These are phyloP conservation scores for Karalla daura DNA, from an alignment of 2,797 vertebrate species.

Conservation along the genomic window DNA sequence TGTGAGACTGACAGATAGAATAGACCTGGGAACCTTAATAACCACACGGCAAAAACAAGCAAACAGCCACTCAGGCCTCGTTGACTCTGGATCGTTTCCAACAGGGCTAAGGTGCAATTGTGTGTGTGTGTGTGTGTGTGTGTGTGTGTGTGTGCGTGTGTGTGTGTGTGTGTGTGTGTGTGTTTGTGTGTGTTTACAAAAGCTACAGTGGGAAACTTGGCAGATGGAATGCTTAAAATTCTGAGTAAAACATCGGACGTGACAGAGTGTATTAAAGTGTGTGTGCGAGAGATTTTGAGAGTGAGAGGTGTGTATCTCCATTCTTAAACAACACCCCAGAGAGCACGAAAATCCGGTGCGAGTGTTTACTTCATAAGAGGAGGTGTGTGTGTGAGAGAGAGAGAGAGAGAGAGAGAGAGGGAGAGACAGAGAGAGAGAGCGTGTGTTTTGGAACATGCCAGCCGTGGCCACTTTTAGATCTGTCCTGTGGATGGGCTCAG, in stretches of 20 bases:
- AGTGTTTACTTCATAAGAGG: conserved; percentile 32
- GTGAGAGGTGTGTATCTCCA: conserved; percentile 17
- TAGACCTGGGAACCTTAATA: conserved; percentile 49
- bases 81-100: conserved; percentile 49
- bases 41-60: conserved; percentile 51
- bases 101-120: conserved; percentile 5
- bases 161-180: conserved; percentile 26
- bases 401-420: conserved; percentile 10
- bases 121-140: conserved; percentile 23
- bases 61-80: conserved; percentile 47
- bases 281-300: conserved; percentile 1
- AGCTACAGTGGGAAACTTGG: conserved; percentile 24
- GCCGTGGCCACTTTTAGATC: conserved; percentile 43
- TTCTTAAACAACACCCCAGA: conserved; percentile 31
- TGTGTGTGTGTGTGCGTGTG: conserved; percentile 31
- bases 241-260: conserved; percentile 18
- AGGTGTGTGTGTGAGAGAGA: conserved; percentile 30
- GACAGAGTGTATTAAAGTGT: neutral
- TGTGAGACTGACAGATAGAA: conserved; percentile 28
- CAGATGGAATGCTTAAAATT: conserved; percentile 38
- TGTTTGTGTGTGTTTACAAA: conserved; percentile 10
- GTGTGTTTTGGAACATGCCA: conserved; percentile 41
- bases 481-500: conserved; percentile 39
- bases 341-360: conserved; percentile 23
- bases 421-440: conserved; percentile 17